Percentiles rank a stretch among this genome's conserved stretches.
These are phyloP conservation scores for Scalopus aquaticus DNA, from an alignment of 2,113 vertebrate species.

Conservation along the genomic window DNA sequence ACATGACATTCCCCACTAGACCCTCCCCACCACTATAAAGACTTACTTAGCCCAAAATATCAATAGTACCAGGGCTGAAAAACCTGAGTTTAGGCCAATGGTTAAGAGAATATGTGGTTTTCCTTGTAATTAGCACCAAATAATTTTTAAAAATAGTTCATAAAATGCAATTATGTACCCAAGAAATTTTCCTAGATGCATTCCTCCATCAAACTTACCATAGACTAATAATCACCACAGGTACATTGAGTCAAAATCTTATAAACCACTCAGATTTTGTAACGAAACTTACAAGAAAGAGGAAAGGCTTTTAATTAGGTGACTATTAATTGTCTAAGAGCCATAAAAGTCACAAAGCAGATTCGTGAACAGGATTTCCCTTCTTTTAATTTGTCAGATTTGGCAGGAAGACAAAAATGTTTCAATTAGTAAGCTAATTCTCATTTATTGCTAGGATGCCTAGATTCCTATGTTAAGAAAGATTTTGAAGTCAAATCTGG, in stretches of 20 bases:
- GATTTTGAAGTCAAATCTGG: background rate
- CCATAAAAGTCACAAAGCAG: background rate
- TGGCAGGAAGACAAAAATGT: background rate
- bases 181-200: slow-evolving; percentile 6
- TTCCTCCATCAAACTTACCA: slow-evolving; percentile 1
- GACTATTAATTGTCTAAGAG: background rate
- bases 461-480: background rate
- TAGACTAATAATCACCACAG: slow-evolving; percentile 12
- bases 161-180: slow-evolving; percentile 23
- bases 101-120: slow-evolving; percentile 27
- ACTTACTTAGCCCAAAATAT: background rate
- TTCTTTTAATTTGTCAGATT: background rate
- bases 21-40: background rate
- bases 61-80: background rate
- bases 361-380: background rate
- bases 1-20: background rate
- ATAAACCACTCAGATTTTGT: slow-evolving; percentile 10
- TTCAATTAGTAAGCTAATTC: background rate
- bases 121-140: background rate
- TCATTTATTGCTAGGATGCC: background rate
- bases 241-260: slow-evolving; percentile 18
- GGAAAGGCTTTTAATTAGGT: slow-evolving; percentile 24
- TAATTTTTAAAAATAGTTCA: slow-evolving; percentile 22
- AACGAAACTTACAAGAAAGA: slow-evolving; percentile 5
- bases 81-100: background rate